These are phyloP conservation scores for Battus philenor DNA, from an alignment of 1,140 invertebrate species.

Conservation along the genomic window DNA sequence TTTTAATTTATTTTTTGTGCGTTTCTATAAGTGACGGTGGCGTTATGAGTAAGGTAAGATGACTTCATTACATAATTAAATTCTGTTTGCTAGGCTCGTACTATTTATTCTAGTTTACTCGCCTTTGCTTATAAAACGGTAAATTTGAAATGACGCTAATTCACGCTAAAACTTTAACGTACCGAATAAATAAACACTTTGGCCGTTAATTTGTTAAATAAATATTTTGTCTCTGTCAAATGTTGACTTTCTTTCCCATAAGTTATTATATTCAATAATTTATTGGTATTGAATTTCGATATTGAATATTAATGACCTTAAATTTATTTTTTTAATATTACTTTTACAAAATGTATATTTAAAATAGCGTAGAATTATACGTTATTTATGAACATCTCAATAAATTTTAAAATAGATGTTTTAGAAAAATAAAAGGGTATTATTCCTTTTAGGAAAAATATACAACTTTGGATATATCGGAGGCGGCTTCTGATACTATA, in stretches of 20 bases:
- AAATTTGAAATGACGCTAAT: neutral
- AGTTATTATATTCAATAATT: too few species aligned
- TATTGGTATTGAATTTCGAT: too few species aligned
- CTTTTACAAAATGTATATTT: too few species aligned
- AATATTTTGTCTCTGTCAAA: too few species aligned
- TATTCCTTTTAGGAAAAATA: constrained; percentile 21
- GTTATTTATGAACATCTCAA: too few species aligned
- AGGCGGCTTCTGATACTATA: constrained; percentile 4
- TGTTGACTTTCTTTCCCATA: too few species aligned
- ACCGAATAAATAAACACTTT: neutral
- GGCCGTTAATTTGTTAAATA: neutral
- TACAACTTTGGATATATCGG: constrained; percentile 23
- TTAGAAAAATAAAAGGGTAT: neutral
- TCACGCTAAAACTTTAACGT: too few species aligned
- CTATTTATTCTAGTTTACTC: neutral
- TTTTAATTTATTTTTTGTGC: constrained; percentile 27
- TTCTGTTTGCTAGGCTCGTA: constrained; percentile 1
- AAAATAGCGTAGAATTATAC: neutral
- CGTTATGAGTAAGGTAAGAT: constrained; percentile 28
- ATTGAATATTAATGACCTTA: too few species aligned
- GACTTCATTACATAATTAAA: constrained; percentile 17
- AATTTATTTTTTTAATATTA: too few species aligned
- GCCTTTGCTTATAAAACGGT: constrained; percentile 4
- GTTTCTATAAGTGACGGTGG: constrained; percentile 21
- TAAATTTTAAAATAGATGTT: too few species aligned